Base-by-base conservation (phyloP, 2,113 vertebrate species). In the Sylvietta virens region DNA sequence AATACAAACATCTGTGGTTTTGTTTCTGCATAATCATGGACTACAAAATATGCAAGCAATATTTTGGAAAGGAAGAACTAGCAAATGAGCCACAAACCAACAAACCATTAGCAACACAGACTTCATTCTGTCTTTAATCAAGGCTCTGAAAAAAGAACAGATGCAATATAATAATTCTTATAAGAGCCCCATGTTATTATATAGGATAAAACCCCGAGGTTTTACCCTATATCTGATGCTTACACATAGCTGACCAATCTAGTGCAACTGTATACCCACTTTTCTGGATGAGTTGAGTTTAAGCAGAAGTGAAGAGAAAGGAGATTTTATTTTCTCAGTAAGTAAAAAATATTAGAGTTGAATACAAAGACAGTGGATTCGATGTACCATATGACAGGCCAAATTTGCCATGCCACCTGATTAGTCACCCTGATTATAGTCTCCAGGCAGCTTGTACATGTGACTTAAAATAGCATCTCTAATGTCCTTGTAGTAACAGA, bases 21-120 rank as follows among this genome's bases (percentile, higher is more conserved):
- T 92, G 51, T 92, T 82, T 91, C 83, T 88, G 86, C 65, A 91
- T 89, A 89, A 94, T 84, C 89, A 84, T 72, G 86, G 65, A 88
- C 80, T 89, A 69, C 28, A 91, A 90, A 95, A 94, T 92, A 92
- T 84, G 83, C 77, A 76, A 91, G 87, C 39, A 84, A 66, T 95
- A 95, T 88, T 96, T 94, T 93, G 85, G 81, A 93, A 91, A 90
- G 45, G n/a, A 48, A 93, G 66, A 93, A 77, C 48, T 69, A 88
- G 66, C 53, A 95, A 95, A 93, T 85, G 88, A 96, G 40, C 87
- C 78, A 74, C 86, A 92, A 88, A 88, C 70, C 4, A 30, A 65
- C 54, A 88, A 90, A 73, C 21, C 47, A 84, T 89, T 81, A 91
- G 69, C 73, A 92, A 81, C 37, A 84, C 24, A 94, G 73, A 44